A percentile compares a stretch with the other conserved stretches of the same genome.
Evolutionary conservation across 2,113 vertebrate species (phyloP).

Genomic region (Pseudorasbora parva): DNA sequence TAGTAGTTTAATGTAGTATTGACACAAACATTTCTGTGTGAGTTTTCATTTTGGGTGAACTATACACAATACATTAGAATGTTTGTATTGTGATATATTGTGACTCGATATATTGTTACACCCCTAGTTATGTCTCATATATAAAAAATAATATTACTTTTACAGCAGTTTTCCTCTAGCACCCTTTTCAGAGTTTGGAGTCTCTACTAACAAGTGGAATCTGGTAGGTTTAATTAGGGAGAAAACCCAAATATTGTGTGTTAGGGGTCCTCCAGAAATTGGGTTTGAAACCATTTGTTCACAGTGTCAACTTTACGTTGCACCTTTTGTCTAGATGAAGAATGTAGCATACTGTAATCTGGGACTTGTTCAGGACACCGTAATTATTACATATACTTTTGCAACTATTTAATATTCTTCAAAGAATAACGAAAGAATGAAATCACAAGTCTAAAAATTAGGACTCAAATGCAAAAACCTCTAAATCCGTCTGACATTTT

Average conservation of each 20-base stretch:
- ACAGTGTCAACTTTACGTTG: background rate
- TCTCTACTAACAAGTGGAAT: background rate
- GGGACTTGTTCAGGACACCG: background rate
- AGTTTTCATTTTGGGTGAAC: no score
- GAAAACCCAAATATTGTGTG: no score
- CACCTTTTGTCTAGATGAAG: background rate
- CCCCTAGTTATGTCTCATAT: no score
- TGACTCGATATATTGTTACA: no score
- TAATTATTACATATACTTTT: background rate
- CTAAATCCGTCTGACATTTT: no score
- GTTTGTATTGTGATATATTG: no score
- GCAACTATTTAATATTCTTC: background rate
- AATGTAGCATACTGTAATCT: background rate
- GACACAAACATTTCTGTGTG: no score
- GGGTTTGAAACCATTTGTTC: background rate
- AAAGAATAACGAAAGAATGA: background rate
- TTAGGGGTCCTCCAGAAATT: background rate
- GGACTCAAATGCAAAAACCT: no score
- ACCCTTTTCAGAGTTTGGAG: background rate
- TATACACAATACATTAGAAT: no score
- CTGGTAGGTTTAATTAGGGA: background rate
- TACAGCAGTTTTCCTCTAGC: background rate
- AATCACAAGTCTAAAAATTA: background rate
- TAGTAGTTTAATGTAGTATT: no score
- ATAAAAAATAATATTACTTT: background rate